Percentiles rank a stretch among this genome's conserved stretches.
Conservation (phyloP, 23 tunicate species). For the Trididemnum clinides region DNA sequence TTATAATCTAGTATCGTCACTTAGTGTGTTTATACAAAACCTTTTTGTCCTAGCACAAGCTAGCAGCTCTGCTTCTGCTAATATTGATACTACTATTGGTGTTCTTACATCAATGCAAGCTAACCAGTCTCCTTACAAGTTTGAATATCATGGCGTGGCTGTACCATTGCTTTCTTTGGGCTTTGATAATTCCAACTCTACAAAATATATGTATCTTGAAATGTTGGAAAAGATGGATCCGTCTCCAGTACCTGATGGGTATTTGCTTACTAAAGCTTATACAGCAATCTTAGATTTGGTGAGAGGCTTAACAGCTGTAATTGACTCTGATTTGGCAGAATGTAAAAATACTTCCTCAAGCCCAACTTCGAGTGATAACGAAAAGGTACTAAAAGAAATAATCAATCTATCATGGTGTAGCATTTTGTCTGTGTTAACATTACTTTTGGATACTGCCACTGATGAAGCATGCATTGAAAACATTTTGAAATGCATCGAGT, state of each 20-base stretch:
- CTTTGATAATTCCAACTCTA: conserved; percentile 40
- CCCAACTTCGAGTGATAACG: background rate
- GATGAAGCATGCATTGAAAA: conserved; percentile 79
- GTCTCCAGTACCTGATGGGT: conserved; percentile 76
- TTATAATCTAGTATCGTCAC: conserved; percentile 72
- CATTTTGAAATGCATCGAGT: conserved; percentile 77
- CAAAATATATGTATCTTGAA: conserved; percentile 74
- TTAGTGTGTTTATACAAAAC: conserved; percentile 73
- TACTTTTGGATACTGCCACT: conserved; percentile 73
- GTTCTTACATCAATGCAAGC: too few relatives aligned
- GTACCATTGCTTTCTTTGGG: conserved; percentile 59
- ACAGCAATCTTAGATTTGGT: conserved; percentile 71
- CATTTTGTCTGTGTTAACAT: conserved; percentile 58
- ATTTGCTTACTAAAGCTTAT: conserved; percentile 85
- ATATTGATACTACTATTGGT: background rate
- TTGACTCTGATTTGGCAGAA: conserved; percentile 59
- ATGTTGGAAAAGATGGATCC: conserved; percentile 91
- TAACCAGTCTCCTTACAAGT: background rate
- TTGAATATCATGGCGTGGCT: conserved; percentile 69
- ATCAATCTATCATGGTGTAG: conserved; percentile 73
- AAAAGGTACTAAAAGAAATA: conserved; percentile 51
- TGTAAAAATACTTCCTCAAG: background rate
- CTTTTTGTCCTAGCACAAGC: conserved; percentile 63
- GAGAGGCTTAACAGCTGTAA: conserved; percentile 67
- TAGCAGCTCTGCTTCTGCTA: background rate